Percentiles rank a stretch among this genome's conserved stretches.
Conservation (phyloP, 2,113 vertebrate species). For the Polyodon spathula region DNA sequence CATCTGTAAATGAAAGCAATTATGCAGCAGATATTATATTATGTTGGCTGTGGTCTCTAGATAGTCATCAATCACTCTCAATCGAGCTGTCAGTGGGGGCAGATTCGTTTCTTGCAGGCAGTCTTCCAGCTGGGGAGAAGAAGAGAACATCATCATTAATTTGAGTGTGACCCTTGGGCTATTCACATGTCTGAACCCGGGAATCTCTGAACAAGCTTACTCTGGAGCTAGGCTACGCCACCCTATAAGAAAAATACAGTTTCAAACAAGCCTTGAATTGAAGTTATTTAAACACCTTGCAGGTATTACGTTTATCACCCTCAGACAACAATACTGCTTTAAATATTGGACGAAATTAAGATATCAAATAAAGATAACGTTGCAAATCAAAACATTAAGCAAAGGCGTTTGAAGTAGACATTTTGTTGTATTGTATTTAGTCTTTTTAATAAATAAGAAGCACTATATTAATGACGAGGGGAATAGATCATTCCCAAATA, state of each 20-base stretch:
- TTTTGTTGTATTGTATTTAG: too few relatives aligned
- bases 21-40: slow-evolving; percentile 92
- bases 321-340: neutral
- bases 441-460: too few relatives aligned
- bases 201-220: slow-evolving; percentile 81
- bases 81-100: slow-evolving; percentile 94
- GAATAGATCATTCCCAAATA: too few relatives aligned
- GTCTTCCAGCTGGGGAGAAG: slow-evolving; percentile 90
- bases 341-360: too few relatives aligned
- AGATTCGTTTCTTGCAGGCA: slow-evolving; percentile 83
- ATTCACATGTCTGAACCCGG: slow-evolving; percentile 94
- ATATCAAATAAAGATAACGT: too few relatives aligned
- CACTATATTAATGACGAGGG: too few relatives aligned
- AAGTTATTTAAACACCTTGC: slow-evolving; percentile 19
- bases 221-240: slow-evolving; percentile 22
- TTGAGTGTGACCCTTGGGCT: slow-evolving; percentile 97
- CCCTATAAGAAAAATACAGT: slow-evolving; percentile 2
- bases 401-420: too few relatives aligned
- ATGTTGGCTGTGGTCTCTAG: slow-evolving; percentile 87
- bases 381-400: too few relatives aligned
- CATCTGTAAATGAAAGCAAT: slow-evolving; percentile 98
- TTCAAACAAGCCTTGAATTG: slow-evolving; percentile 6
- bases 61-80: slow-evolving; percentile 99
- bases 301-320: slow-evolving; percentile 9
- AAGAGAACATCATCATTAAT: slow-evolving; percentile 98